Percentiles rank a stretch among this genome's conserved stretches.
Conservation (phyloP, 2,888 invertebrate genomes). For the Sericinus montela region DNA sequence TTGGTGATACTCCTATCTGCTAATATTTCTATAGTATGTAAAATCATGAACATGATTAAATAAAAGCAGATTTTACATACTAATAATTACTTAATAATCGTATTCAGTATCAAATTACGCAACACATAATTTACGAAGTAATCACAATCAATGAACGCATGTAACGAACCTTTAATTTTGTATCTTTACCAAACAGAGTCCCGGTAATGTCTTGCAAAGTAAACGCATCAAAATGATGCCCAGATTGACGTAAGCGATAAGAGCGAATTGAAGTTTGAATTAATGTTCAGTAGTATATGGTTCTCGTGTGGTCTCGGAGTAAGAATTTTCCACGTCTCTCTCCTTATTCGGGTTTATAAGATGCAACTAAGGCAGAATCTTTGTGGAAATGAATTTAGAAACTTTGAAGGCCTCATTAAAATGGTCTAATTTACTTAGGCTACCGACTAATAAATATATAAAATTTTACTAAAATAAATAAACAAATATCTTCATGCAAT, state of each 20-base stretch:
- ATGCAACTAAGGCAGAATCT: too few relatives aligned
- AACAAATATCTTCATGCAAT: too few relatives aligned
- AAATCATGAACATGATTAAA: background rate
- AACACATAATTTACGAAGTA: constrained; percentile 10
- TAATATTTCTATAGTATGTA: too few relatives aligned
- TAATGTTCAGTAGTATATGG: constrained; percentile 3
- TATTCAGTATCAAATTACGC: constrained; percentile 1
- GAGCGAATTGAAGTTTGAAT: background rate
- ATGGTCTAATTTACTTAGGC: too few relatives aligned
- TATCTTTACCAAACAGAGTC: constrained; percentile 3
- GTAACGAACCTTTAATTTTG: constrained; percentile 7
- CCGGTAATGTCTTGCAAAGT: constrained; percentile 6
- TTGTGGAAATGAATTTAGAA: too few relatives aligned
- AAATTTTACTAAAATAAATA: too few relatives aligned
- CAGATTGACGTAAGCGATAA: background rate
- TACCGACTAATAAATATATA: too few relatives aligned
- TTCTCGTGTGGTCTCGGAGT: too few relatives aligned
- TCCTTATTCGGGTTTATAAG: too few relatives aligned
- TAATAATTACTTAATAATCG: background rate
- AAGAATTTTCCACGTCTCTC: too few relatives aligned
- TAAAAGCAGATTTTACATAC: background rate
- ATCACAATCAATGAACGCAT: constrained; percentile 14
- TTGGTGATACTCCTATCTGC: too few relatives aligned
- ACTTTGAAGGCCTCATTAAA: too few relatives aligned
- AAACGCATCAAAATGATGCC: constrained; percentile 6